Percentiles rank a stretch among this genome's conserved stretches.
Conservation (phyloP, 2,113 vertebrate genomes). For the Charina bottae region DNA sequence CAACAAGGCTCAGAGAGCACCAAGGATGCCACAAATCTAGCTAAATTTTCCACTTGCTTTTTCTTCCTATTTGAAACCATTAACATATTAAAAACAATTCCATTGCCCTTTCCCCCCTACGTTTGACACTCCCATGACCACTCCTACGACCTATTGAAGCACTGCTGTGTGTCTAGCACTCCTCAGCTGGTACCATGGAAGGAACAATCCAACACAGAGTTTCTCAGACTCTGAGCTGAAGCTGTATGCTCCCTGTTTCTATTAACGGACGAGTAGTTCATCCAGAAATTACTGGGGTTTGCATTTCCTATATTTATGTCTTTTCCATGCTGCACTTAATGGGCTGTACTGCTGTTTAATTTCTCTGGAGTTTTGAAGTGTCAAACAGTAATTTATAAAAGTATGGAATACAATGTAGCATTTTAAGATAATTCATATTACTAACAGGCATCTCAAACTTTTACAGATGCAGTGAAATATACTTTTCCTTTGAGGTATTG, state of each 20-base stretch:
- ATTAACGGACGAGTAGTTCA: background rate
- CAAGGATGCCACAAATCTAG: too few relatives aligned
- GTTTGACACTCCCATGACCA: background rate
- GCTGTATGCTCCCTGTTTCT: background rate
- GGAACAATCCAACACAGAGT: background rate
- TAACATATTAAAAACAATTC: background rate
- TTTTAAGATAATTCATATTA: background rate
- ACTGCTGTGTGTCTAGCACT: background rate
- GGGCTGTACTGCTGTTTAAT: constrained; percentile 8
- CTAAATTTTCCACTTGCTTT: background rate
- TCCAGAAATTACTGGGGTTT: background rate
- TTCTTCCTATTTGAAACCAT: background rate
- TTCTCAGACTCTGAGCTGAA: background rate
- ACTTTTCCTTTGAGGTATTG: background rate
- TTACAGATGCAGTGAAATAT: background rate
- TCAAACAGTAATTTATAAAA: constrained; percentile 18
- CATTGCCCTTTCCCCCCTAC: background rate
- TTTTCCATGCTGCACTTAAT: constrained; percentile 4
- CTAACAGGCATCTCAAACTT: background rate
- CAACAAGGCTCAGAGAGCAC: too few relatives aligned
- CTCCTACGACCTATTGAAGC: background rate
- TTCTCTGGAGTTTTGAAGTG: background rate
- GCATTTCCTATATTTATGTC: background rate
- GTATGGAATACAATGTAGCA: background rate
- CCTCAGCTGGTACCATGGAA: background rate